phyloP scores from a whole-genome alignment of 1,140 invertebrate species.

The Drosophila pallidifrons region DNA sequence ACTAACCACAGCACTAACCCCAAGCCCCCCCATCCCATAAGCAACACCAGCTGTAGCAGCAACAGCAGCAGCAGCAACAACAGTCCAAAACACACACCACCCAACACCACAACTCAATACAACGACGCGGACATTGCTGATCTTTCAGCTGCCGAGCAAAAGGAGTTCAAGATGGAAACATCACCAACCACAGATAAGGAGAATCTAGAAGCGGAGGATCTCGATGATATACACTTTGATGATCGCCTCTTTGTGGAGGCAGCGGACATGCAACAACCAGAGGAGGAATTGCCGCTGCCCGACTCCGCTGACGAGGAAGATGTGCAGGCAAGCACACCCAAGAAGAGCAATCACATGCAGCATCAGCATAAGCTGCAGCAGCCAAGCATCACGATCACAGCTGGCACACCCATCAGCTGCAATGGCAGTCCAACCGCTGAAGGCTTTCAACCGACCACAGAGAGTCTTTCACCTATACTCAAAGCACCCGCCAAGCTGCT shows the following conservation, averaged over 20 bases:
- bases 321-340: constrained; percentile 72
- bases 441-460: constrained; percentile 50
- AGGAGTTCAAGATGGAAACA: neutral
- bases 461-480: constrained; percentile 75
- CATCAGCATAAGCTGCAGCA: neutral
- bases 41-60: constrained; percentile 7
- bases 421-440: constrained; percentile 30
- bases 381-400: constrained; percentile 14
- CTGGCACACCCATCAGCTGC: constrained; percentile 46
- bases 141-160: neutral
- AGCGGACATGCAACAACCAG: constrained; percentile 34
- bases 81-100: constrained; percentile 2
- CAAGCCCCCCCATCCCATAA: constrained; percentile 11
- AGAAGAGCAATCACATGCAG: constrained; percentile 31
- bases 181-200: constrained; percentile 44
- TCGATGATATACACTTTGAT: constrained; percentile 76
- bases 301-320: constrained; percentile 58
- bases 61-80: constrained; percentile 14
- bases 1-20: constrained; percentile 44
- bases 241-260: constrained; percentile 74
- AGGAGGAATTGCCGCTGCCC: constrained; percentile 53
- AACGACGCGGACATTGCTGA: constrained; percentile 14
- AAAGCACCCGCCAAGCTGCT: constrained; percentile 42
- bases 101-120: neutral
- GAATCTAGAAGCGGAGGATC: constrained; percentile 44